Percentiles rank a stretch among this genome's conserved stretches.
Evolutionary conservation across 2,888 invertebrate species (phyloP).

Genomic region (Malthinus seriepunctatus): DNA sequence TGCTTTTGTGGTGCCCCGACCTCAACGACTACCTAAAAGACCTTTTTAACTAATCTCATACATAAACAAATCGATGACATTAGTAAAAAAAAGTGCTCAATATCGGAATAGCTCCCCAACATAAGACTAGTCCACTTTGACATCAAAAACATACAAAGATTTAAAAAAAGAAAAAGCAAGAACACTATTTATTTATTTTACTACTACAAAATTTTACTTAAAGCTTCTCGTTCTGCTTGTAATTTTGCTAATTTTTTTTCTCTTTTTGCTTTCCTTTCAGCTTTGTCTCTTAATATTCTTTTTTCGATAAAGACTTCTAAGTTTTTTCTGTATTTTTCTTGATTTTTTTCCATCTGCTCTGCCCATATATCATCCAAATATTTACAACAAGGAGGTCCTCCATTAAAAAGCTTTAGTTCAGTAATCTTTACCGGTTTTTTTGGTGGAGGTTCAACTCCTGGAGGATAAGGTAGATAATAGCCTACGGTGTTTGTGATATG

Average conservation of each 20-base stretch:
- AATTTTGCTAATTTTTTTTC: too few species aligned
- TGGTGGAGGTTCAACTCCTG: constrained; percentile 13
- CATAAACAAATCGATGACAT: too few species aligned
- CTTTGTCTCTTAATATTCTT: background rate
- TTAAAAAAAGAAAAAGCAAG: too few species aligned
- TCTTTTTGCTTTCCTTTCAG: too few species aligned
- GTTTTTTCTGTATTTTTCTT: constrained; percentile 14
- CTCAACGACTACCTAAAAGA: background rate
- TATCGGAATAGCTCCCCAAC: too few species aligned
- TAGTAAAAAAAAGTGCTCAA: too few species aligned
- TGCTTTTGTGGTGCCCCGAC: too few species aligned
- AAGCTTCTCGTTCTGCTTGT: too few species aligned
- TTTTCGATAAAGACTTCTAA: background rate
- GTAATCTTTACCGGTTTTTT: constrained; percentile 6
- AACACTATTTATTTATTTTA: too few species aligned
- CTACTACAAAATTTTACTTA: too few species aligned
- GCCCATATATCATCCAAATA: constrained; percentile 43
- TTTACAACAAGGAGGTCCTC: constrained; percentile 41
- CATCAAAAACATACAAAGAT: too few species aligned
- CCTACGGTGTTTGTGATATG: constrained; percentile 39
- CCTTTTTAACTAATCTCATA: background rate
- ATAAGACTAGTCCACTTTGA: too few species aligned
- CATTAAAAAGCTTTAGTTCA: constrained; percentile 17
- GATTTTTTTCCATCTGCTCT: constrained; percentile 29
- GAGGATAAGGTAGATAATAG: constrained; percentile 39